A percentile compares a stretch with the other conserved stretches of the same genome.
phyloP scores from a whole-genome alignment of 2,113 vertebrate genomes.

The Paramisgurnus dabryanus region DNA sequence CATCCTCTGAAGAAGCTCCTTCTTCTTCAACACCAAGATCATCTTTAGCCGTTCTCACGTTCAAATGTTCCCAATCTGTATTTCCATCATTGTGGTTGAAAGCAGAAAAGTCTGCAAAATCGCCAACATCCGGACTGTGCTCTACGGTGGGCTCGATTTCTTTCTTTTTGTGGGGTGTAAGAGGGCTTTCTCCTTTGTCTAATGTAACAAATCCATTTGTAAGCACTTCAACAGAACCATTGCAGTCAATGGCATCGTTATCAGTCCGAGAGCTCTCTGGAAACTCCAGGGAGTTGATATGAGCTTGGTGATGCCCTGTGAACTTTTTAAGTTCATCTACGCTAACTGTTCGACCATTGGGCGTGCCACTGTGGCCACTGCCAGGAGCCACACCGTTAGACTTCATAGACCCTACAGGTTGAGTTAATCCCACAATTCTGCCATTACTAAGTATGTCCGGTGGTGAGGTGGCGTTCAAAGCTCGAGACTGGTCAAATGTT shows the following conservation, averaged over 20 bases:
- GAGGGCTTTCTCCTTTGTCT: conserved; percentile 67
- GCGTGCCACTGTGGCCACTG: conserved; percentile 71
- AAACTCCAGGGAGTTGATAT: conserved; percentile 58
- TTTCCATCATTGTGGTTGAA: conserved; percentile 71
- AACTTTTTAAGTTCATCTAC: conserved; percentile 66
- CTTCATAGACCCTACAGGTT: conserved; percentile 69
- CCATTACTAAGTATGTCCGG: conserved; percentile 76
- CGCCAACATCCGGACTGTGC: conserved; percentile 56
- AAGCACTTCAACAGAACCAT: conserved; percentile 83
- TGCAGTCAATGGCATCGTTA: conserved; percentile 69
- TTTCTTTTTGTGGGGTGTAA: conserved; percentile 63
- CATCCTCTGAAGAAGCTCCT: conserved; percentile 57
- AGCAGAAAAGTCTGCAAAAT: conserved; percentile 88
- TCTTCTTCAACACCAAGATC: conserved; percentile 59
- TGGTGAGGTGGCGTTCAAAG: conserved; percentile 70
- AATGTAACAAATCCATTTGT: conserved; percentile 85
- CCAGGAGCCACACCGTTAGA: conserved; percentile 71
- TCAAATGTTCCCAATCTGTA: conserved; percentile 57
- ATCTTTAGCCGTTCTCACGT: conserved; percentile 57
- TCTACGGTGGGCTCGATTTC: conserved; percentile 61
- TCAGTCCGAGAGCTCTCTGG: conserved; percentile 47
- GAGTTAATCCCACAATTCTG: conserved; percentile 70
- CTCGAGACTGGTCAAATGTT: conserved; percentile 73
- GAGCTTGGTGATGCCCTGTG: conserved; percentile 65
- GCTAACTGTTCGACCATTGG: conserved; percentile 64